A percentile compares a stretch with the other conserved stretches of the same genome.
Evolutionary conservation across 2,888 invertebrate genomes (phyloP).

Genomic region (Arge pagana): DNA sequence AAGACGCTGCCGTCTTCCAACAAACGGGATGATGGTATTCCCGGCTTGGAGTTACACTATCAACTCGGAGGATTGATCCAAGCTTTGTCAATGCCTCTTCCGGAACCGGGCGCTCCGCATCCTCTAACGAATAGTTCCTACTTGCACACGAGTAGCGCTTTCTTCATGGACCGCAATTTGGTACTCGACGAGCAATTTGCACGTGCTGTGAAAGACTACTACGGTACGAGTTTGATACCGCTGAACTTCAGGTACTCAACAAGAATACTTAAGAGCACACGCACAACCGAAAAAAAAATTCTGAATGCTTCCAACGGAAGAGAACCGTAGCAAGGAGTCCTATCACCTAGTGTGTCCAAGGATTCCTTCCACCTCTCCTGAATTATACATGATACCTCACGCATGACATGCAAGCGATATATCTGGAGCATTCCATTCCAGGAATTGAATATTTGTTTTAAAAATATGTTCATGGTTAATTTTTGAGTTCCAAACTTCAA

Average conservation of each 20-base stretch:
- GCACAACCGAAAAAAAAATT: too few relatives aligned
- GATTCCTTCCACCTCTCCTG: too few relatives aligned
- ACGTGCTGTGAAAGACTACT: slow-evolving; percentile 39
- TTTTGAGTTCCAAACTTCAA: background rate
- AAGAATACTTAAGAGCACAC: too few relatives aligned
- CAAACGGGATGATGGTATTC: slow-evolving; percentile 25
- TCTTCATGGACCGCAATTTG: slow-evolving; percentile 45
- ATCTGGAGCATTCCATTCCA: too few relatives aligned
- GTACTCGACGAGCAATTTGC: slow-evolving; percentile 40
- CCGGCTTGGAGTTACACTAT: slow-evolving; percentile 46
- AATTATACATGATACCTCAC: too few relatives aligned
- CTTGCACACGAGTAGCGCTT: slow-evolving; percentile 45
- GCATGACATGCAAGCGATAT: too few relatives aligned
- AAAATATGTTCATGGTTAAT: slow-evolving; percentile 2
- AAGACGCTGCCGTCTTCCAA: background rate
- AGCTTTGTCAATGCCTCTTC: slow-evolving; percentile 31
- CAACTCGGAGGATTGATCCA: slow-evolving; percentile 48
- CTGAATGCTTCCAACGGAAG: too few relatives aligned
- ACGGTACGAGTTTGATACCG: slow-evolving; percentile 41
- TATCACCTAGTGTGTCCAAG: too few relatives aligned
- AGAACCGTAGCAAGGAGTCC: too few relatives aligned
- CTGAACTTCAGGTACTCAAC: slow-evolving; percentile 42
- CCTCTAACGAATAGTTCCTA: slow-evolving; percentile 34
- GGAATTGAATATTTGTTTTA: too few relatives aligned
- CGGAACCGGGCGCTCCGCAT: slow-evolving; percentile 28